These are phyloP conservation scores for Mastigias papua DNA, from an alignment of 30 jellyfish, hydroid and myxozoan species.

Conservation along the genomic window DNA sequence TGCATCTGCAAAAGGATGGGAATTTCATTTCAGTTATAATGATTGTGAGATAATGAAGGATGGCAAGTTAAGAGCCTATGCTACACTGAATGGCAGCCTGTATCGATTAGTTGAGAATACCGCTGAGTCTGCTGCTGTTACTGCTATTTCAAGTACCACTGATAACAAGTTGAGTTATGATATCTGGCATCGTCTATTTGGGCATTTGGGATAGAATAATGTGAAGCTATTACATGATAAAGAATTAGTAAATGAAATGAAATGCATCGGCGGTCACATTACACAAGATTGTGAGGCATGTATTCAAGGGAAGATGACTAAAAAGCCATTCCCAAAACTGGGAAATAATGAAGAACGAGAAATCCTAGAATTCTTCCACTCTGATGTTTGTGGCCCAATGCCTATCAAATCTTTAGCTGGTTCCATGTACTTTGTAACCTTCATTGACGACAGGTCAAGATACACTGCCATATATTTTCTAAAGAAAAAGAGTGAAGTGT, in stretches of 20 bases:
- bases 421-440: not conserved
- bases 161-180: too few relatives aligned
- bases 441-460: not conserved
- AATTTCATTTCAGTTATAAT: not conserved
- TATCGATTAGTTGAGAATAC: not conserved
- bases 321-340: too few relatives aligned
- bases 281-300: not conserved
- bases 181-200: conserved; percentile 54
- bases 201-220: conserved; percentile 38
- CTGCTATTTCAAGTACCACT: too few relatives aligned
- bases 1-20: too few relatives aligned
- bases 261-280: not conserved
- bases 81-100: too few relatives aligned
- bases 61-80: too few relatives aligned
- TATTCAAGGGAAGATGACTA: not conserved
- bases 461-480: not conserved
- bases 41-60: too few relatives aligned
- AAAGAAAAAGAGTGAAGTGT: not conserved
- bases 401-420: not conserved
- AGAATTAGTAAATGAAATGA: conserved; percentile 26
- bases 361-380: too few relatives aligned
- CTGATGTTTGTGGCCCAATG: not conserved
- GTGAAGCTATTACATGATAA: conserved; percentile 1
- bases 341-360: too few relatives aligned
- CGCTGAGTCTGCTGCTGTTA: conserved; percentile 6